These are phyloP conservation scores for Indri indri DNA, from an alignment of 2,113 vertebrate species.

Conservation along the genomic window DNA sequence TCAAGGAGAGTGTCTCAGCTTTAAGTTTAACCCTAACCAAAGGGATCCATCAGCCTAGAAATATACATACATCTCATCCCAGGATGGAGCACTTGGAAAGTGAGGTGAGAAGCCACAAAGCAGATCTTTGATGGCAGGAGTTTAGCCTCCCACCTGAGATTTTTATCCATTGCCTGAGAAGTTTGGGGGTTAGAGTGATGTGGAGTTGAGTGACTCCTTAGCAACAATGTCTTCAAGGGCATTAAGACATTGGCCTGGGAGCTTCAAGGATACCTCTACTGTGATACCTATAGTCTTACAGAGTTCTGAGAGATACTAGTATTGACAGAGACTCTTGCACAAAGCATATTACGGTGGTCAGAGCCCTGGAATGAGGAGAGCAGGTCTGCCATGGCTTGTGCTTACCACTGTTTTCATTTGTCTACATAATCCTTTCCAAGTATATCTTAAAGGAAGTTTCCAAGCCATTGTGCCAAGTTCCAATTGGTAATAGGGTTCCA, in stretches of 20 bases:
- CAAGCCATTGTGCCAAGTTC: neutral
- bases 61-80: neutral
- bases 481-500: neutral
- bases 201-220: neutral
- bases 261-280: neutral
- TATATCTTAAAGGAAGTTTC: neutral
- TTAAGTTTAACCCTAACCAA: neutral
- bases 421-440: neutral
- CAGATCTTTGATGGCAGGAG: neutral
- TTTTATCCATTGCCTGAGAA: neutral
- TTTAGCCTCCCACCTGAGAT: neutral
- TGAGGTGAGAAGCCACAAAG: neutral
- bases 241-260: neutral
- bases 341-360: neutral
- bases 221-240: neutral
- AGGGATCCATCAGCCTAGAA: neutral
- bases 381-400: rapidly evolving
- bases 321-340: neutral
- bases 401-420: neutral
- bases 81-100: neutral
- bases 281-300: neutral
- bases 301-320: neutral
- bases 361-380: neutral
- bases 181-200: neutral
- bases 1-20: neutral